Evolutionary conservation across 2,797 vertebrate genomes (phyloP), one percentile per base, ranked within the genome.

Genomic region (Sebastes steindachneri): DNA sequence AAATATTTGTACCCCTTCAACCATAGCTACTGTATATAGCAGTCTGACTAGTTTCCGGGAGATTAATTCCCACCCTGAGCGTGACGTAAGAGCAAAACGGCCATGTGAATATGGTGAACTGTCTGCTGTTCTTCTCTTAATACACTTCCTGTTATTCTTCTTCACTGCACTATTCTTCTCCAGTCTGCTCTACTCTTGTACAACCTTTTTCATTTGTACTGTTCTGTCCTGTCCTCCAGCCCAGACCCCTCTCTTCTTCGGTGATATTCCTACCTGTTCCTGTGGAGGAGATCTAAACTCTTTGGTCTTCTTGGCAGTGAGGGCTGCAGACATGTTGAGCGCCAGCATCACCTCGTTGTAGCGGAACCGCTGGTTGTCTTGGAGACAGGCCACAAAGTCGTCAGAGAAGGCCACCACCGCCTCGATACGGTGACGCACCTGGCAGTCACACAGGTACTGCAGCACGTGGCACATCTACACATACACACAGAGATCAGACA

Each of bases 271-370:
- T 81, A 99, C 98, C 97, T 99, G 98, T 9, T 99, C 98, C 81
- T 99, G 98, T 35, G 98, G 98, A 15, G 98, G 98, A 0, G 98
- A 99, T 68, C 98, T 93, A 86, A 99, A 99, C 88, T 99, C 98
- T 93, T 98, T 99, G 51, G 98, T 99, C 88, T 99, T 99, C 86
- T 97, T 96, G 65, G 98, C 98, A 0, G 98, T 99, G 26, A 99
- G 95, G 1, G 98, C 98, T 2, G 98, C 98, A 0, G 98, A 99
- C 98, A 99, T 99, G 92, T 99, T 99, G 80, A 99, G 95, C 2
- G 98, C 98, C 81, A 99, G 97, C 98, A 99, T 99, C 62, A 99
- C 98, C 87, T 99, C 98, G 0, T 99, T 99, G 88, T 99, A 99
- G 9, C 98, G 97, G 89, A 98, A 98, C 3, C 97, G 95, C 1